Evolutionary conservation across 2,797 vertebrate species (phyloP).

Genomic region (Okamejei kenojei): DNA sequence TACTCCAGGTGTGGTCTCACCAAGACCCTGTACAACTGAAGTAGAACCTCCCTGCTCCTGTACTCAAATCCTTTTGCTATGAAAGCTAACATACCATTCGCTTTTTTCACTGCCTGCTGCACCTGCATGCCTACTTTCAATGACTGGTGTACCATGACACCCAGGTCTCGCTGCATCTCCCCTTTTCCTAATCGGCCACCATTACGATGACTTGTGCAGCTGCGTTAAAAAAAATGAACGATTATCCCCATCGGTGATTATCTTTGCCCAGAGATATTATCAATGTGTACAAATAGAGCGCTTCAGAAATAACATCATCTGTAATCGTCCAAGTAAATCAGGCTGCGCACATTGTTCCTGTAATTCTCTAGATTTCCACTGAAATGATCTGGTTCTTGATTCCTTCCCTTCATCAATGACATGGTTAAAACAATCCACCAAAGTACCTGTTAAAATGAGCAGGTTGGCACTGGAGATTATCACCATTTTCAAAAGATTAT

Average conservation of each 20-base stretch:
- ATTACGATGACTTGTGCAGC: too few relatives aligned
- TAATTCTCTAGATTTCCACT: not conserved
- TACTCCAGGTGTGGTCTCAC: too few relatives aligned
- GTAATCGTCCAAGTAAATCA: not conserved
- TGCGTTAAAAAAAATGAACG: not conserved
- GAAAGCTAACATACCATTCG: too few relatives aligned
- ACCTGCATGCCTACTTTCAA: too few relatives aligned
- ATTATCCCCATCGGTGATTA: not conserved
- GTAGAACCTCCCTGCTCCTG: too few relatives aligned
- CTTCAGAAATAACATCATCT: not conserved
- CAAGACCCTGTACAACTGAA: too few relatives aligned
- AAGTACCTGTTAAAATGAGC: not conserved
- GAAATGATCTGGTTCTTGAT: not conserved
- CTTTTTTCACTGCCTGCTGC: too few relatives aligned
- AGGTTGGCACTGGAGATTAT: not conserved
- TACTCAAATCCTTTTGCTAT: too few relatives aligned
- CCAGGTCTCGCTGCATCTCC: too few relatives aligned
- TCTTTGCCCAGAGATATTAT: not conserved
- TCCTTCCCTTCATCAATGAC: too few relatives aligned
- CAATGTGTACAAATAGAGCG: not conserved
- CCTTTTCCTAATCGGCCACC: too few relatives aligned
- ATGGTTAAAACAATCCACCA: not conserved
- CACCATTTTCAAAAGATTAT: conserved; percentile 4
- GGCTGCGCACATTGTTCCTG: not conserved
- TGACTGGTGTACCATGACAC: too few relatives aligned